Evolutionary conservation across 2,888 invertebrate species (phyloP), one percentile per base, ranked within the genome.

Genomic region (Amblyjoppa fuscipennis): DNA sequence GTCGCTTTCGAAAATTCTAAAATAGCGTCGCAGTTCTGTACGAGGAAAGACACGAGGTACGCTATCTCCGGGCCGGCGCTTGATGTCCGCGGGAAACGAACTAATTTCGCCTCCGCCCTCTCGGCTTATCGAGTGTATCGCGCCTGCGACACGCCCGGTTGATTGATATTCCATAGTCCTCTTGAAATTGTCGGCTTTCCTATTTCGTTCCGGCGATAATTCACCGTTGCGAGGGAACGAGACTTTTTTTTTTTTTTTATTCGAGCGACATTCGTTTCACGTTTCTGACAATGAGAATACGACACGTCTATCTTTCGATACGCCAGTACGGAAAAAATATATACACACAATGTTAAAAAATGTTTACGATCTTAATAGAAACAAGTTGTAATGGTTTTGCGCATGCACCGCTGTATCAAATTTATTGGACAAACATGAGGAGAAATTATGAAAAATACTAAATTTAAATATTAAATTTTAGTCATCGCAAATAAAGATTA

Each of bases 1-100:
- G 85, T 85, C 83, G 85, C 83, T 85, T 84, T 77, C 83, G 83
- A 83, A 79, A 85, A 80, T 79, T 83, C 83, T 45, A 83, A 85
- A 85, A 85, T 85, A 85, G 85, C 71, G 34, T 61, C 80, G 45
- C 41, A 70, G 76, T 9, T 68, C 64, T 76, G 80, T 66, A 20
- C 56, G 41, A 64, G 66, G 49, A 64, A 64, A 64, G 64, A 64
- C 64, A 16, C 64, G 64, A 31, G 31, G 31, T 34, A 16, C 31
- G 64, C 64, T 64, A 34, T 64, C 13, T 28, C 28, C 64, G 16
- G 16, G 64, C 31, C 64, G 64, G 34, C 38, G 34, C 34, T 34
- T 49, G 45, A 34, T 28, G 61, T 11, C 53, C 28, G 31, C 38
- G 71, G 76, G 71, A 71, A 80, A 75, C 71, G 31, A 45, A 76